Evolutionary conservation across 1,140 invertebrate species (phyloP).

Genomic region (Orchesella cincta): DNA sequence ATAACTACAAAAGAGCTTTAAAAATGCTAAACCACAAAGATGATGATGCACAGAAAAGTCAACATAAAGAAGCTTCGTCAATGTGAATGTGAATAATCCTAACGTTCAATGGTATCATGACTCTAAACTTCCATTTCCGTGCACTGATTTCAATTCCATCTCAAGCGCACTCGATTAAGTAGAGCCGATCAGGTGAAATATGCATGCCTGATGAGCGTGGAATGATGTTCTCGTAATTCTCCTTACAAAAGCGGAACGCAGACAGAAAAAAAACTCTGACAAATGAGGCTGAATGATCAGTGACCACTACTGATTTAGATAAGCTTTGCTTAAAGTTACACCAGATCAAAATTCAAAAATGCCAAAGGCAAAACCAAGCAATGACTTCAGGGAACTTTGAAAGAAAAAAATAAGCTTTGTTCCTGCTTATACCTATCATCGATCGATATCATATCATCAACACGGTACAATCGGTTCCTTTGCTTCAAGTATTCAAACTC

Average conservation of each 20-base stretch:
- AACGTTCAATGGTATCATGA: neutral
- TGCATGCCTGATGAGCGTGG: slow-evolving; percentile 32
- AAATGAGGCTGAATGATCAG: neutral
- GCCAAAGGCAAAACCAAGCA: too few species aligned
- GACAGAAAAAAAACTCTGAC: neutral
- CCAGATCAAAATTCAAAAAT: too few species aligned
- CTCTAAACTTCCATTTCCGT: neutral
- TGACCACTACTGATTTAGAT: neutral
- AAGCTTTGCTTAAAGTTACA: neutral
- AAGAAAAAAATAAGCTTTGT: too few species aligned
- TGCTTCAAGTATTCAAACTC: too few species aligned
- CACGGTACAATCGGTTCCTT: too few species aligned
- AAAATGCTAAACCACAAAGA: neutral
- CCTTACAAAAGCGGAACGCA: neutral
- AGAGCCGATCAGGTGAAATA: neutral
- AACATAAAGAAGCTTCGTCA: neutral
- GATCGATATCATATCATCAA: too few species aligned
- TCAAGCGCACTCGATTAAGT: neutral
- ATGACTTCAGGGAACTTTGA: too few species aligned
- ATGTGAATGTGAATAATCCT: neutral
- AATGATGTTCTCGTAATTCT: neutral
- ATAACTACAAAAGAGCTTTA: neutral
- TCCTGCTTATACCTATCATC: too few species aligned
- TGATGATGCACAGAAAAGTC: neutral
- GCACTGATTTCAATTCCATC: neutral